Base-by-base conservation (phyloP, 2,797 vertebrate species). In the Microctenopoma steveboyesi region DNA sequence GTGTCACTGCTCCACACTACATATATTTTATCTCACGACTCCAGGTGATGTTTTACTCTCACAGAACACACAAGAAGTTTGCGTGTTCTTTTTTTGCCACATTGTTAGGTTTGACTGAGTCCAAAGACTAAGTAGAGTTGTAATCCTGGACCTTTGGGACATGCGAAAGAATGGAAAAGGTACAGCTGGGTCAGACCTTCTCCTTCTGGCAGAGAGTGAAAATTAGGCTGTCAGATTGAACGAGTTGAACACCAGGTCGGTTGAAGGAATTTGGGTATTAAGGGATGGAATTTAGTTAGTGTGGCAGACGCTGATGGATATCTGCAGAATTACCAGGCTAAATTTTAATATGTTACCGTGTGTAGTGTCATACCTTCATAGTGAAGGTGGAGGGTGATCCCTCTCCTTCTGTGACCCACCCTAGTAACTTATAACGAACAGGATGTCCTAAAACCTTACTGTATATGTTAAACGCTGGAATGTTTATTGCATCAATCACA, bases 401-500 rank as follows among this genome's bases (percentile, higher is more conserved):
- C 56, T 14, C 8, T 54, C 6, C 10, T 37, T 2, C 39, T 11
- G 39, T 54, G 39, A 28, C 0, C 42, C 16, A 37, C 37, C 11
- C 48, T 45, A 46, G 0, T 3, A 62, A 51, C 6, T 5, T 48
- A 43, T 13, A 57, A 28, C 27, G 43, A 61, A 22, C 28, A 48
- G 48, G 35, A 14, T 55, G 70, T 68, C 64, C 59, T 25, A 22
- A 45, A 42, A 66, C 39, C 3, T 13, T 61, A 14, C 39, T 40
- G 58, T 57, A 47, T 0, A 1, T 54, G 59, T 11, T 46, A 54
- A 46, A 49, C 59, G 9, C 8, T 1, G 0, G 30, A 14, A 13
- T 45, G 43, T 47, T 69, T 6, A 64, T 33, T 74, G 43, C 27
- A 55, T 59, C 8, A 40, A 75, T 78, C 65, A 75, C 43, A 55